phyloP scores from a whole-genome alignment of 1,140 invertebrate genomes.

The Lordiphosa mommai region DNA sequence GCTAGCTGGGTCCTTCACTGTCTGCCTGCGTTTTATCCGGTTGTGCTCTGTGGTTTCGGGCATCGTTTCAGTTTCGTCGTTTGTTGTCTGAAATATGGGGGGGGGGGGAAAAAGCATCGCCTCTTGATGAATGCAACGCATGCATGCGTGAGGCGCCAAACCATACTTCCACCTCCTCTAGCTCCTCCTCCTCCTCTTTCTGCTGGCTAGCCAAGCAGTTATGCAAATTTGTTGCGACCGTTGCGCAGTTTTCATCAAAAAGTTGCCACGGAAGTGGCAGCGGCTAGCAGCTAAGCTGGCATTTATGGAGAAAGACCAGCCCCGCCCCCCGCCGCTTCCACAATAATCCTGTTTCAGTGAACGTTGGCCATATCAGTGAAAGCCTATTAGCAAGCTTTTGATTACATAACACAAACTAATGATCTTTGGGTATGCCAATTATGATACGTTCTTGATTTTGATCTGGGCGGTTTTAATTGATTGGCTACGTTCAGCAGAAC shows the following conservation, averaged over 20 bases:
- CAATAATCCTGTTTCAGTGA: conserved; percentile 4
- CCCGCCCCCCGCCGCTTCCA: neutral
- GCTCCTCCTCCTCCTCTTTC: neutral
- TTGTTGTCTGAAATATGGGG: conserved; percentile 53
- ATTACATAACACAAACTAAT: no score
- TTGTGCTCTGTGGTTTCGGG: conserved; percentile 47
- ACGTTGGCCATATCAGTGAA: neutral
- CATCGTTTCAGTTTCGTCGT: conserved; percentile 68
- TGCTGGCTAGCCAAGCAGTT: conserved; percentile 53
- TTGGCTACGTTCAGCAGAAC: no score
- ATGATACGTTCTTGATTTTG: no score
- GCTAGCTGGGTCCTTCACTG: neutral
- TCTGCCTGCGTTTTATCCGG: neutral
- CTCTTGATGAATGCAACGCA: conserved; percentile 69
- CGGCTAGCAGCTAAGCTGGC: conserved; percentile 12
- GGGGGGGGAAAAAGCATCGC: conserved; percentile 26
- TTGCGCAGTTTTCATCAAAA: conserved; percentile 71
- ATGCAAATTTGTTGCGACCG: conserved; percentile 67
- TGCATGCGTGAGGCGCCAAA: conserved; percentile 63
- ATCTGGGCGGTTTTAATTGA: no score
- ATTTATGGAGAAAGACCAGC: neutral
- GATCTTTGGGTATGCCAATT: no score
- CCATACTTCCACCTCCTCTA: conserved; percentile 4
- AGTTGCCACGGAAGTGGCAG: conserved; percentile 35
- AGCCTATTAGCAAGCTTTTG: no score